Base-by-base conservation (phyloP, 2,113 vertebrate species). In the Ceratotherium simum region DNA sequence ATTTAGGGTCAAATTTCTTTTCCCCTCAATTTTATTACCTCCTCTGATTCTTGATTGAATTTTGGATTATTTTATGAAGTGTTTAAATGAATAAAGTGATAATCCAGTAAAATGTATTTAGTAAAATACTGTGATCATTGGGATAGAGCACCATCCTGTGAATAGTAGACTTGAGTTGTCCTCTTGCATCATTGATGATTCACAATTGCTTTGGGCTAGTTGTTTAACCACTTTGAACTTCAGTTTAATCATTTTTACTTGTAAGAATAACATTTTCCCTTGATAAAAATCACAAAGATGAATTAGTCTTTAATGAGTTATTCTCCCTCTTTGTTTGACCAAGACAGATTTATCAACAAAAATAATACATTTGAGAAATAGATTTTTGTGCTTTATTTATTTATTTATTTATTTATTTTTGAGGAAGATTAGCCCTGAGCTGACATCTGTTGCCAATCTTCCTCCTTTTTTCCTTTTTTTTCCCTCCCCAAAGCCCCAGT, bases 1-100 rank as follows among this genome's bases (percentile, higher is more conserved):
- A 23, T 95, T 98, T 97, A 96, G 96, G 90, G 96, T 98, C 91
- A 95, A 54, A 89, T 98, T 98, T 96, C 96, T 97, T 96, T 98
- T 95, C 2, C 39, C 42, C 97, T 87, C 94, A 96, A 96, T 98
- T 98, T 98, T 48, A 88, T 98, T 97, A 88, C 94, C 96, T 97
- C 95, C 91, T 97, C 70, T 86, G 81, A 91, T 65, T 85, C 39
- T 94, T 93, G 78, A 76, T 84, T 64, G 67, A 96, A 83, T 82
- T 95, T 89, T 96, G 65, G 36, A 70, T 97, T 90, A 48, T 78
- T 91, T 95, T 95, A 21, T 78, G 72, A 96, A 93, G 42, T 60
- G 3, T 78, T 58, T 94, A 91, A 33, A 25, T 96, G 46, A 95
- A 67, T 92, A 80, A 96, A 96, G 80, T 90, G 69, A 82, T 91